Percentiles rank a stretch among this genome's conserved stretches.
These are phyloP conservation scores for Centropus bengalensis DNA, from an alignment of 2,113 vertebrate species.

Conservation along the genomic window DNA sequence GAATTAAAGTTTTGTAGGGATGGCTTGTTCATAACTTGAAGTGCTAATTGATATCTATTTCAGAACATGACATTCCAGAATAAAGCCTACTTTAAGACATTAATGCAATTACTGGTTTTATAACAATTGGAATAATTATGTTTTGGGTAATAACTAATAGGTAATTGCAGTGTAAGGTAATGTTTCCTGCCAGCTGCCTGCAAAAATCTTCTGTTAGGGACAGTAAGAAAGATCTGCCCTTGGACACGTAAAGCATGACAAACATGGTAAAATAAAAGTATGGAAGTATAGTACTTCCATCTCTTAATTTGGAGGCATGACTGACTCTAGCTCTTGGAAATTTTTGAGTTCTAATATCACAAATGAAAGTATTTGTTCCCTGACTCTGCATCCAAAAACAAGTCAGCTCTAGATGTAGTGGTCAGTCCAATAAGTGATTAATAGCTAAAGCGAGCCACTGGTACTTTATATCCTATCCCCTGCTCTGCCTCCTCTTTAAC, in stretches of 20 bases:
- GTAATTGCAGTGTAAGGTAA: background rate
- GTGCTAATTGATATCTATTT: conserved; percentile 65
- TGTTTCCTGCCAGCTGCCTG: conserved; percentile 3
- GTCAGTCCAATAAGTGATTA: conserved; percentile 51
- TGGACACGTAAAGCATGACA: background rate
- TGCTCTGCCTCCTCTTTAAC: conserved; percentile 73
- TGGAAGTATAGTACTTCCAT: background rate
- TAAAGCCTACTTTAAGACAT: conserved; percentile 50
- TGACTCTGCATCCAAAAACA: background rate
- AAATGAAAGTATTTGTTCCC: background rate
- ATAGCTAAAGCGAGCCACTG: conserved; percentile 15
- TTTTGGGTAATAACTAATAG: conserved; percentile 45
- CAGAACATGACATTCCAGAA: conserved; percentile 55
- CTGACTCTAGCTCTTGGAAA: background rate
- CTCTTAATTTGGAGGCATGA: background rate
- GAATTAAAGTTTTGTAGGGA: conserved; percentile 67
- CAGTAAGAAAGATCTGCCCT: background rate
- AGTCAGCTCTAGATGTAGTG: background rate
- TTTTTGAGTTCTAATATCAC: background rate
- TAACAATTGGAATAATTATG: conserved; percentile 50
- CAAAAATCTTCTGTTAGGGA: background rate
- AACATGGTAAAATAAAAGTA: background rate
- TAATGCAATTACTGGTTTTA: conserved; percentile 49
- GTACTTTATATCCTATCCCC: conserved; percentile 56
- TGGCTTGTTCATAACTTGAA: conserved; percentile 63